phyloP scores from a whole-genome alignment of 2,797 vertebrate genomes.

The Acipenser transmontanus region DNA sequence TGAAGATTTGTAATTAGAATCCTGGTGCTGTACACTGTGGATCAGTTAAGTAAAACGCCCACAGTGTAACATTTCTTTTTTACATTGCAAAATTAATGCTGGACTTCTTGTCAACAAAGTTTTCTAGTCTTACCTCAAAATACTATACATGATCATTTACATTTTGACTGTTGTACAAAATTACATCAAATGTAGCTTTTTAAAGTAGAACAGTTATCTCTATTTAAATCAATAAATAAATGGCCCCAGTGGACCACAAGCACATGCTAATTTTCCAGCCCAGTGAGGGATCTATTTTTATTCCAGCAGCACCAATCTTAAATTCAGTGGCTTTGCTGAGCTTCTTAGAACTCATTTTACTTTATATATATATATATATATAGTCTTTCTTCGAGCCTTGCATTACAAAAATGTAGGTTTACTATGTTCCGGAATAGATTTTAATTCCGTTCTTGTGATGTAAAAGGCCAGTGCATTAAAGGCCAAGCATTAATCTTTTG shows the following conservation, averaged over 20 bases:
- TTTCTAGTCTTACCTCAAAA: too few species aligned
- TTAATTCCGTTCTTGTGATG: slow-evolving; percentile 49
- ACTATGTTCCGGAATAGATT: slow-evolving; percentile 8
- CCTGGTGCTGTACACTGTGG: too few species aligned
- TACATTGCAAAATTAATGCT: too few species aligned
- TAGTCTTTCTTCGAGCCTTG: neutral
- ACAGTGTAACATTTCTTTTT: too few species aligned
- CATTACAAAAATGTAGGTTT: slow-evolving; percentile 6
- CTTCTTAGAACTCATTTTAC: slow-evolving; percentile 18
- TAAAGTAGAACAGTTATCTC: slow-evolving; percentile 28
- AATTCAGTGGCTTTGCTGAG: slow-evolving; percentile 16
- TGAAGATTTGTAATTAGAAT: too few species aligned
- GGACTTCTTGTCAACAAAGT: too few species aligned
- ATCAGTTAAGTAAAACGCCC: too few species aligned
- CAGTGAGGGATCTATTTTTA: slow-evolving; percentile 46
- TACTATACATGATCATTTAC: too few species aligned
- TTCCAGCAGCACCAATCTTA: slow-evolving; percentile 33
- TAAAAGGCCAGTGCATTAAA: slow-evolving; percentile 41
- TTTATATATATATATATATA: slow-evolving; percentile 27
- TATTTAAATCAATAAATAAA: slow-evolving; percentile 50
- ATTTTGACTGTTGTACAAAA: too few species aligned
- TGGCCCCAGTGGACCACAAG: slow-evolving; percentile 40
- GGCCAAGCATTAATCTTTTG: slow-evolving; percentile 60
- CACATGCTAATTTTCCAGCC: slow-evolving; percentile 52
- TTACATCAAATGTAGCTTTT: too few species aligned